phyloP scores from a whole-genome alignment of 2,888 invertebrate genomes.

The Lutraria lutraria region DNA sequence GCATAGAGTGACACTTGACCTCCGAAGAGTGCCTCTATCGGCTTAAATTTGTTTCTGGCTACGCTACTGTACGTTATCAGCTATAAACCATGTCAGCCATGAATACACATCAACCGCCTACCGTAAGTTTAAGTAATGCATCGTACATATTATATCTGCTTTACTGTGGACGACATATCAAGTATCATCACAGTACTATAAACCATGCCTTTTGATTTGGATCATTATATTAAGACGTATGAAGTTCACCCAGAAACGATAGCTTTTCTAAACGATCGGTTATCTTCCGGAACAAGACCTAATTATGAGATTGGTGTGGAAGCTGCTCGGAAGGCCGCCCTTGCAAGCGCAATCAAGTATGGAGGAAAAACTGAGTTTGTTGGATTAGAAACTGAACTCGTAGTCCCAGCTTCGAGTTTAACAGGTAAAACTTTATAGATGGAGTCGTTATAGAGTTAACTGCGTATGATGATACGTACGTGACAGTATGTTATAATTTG shows the following conservation, averaged over 20 bases:
- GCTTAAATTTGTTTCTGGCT: no score
- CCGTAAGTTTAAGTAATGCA: neutral
- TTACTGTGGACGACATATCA: neutral
- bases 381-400: slow-evolving; percentile 67
- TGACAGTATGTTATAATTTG: no score
- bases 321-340: slow-evolving; percentile 59
- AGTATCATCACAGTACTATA: neutral
- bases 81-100: neutral
- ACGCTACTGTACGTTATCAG: slow-evolving; percentile 10
- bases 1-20: no score
- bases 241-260: slow-evolving; percentile 76
- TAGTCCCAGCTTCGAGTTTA: slow-evolving; percentile 62
- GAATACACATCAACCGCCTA: neutral
- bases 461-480: no score
- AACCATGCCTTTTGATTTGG: slow-evolving; percentile 64
- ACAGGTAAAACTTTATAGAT: slow-evolving; percentile 52
- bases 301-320: slow-evolving; percentile 63
- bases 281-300: slow-evolving; percentile 45
- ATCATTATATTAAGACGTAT: slow-evolving; percentile 70
- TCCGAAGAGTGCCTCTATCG: no score
- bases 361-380: slow-evolving; percentile 72
- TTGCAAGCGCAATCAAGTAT: slow-evolving; percentile 58
- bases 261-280: slow-evolving; percentile 61
- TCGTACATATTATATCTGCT: no score
- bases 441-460: no score